A percentile compares a stretch with the other conserved stretches of the same genome.
phyloP scores from a whole-genome alignment of 2,113 vertebrate species.

The rabbit (Oryctolagus cuniculus) region DNA sequence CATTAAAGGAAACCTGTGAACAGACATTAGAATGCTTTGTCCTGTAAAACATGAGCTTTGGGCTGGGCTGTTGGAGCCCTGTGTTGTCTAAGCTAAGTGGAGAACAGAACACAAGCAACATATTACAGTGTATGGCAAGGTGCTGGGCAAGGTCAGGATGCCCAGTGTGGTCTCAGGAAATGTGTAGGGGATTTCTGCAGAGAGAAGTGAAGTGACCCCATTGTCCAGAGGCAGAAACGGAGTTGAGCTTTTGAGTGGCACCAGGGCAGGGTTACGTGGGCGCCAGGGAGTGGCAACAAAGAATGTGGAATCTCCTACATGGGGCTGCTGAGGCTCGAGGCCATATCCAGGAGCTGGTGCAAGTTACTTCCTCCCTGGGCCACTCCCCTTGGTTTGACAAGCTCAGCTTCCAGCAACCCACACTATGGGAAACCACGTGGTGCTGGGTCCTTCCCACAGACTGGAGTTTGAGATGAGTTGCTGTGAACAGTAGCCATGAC shows the following conservation, averaged over 20 bases:
- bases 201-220: not conserved
- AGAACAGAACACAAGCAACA: not conserved
- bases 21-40: not conserved
- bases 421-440: not conserved
- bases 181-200: fast-evolving
- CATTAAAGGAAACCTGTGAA: not conserved
- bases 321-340: not conserved
- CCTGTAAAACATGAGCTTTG: too few relatives aligned
- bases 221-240: not conserved
- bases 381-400: not conserved
- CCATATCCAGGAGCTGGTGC: not conserved
- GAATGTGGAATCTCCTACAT: fast-evolving
- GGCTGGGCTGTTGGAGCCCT: not conserved
- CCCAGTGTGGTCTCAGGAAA: not conserved
- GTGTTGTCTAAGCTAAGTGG: not conserved
- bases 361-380: not conserved
- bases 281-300: not conserved
- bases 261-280: not conserved
- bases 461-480: not conserved
- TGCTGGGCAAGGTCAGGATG: not conserved
- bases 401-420: not conserved
- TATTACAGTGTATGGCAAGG: too few relatives aligned
- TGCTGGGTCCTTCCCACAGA: too few relatives aligned
- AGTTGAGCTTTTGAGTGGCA: not conserved
- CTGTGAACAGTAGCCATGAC: not conserved